Evolutionary conservation across 2,888 invertebrate species (phyloP).

Genomic region (Sarcophaga subvicina): DNA sequence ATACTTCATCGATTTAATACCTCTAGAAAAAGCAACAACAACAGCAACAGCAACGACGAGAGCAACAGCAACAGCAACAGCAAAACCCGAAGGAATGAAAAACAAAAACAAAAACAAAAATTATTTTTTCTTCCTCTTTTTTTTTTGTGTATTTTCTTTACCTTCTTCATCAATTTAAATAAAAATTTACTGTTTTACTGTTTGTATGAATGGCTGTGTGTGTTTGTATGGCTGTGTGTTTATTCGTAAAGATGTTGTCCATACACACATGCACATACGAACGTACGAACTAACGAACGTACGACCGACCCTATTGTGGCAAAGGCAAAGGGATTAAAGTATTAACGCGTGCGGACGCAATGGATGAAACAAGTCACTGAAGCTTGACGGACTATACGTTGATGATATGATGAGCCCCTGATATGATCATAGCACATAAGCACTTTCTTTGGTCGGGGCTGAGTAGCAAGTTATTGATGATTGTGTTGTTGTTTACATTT

Average conservation of each 20-base stretch:
- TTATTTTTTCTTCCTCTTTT: not conserved
- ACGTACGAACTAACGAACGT: no score
- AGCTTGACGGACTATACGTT: constrained; percentile 60
- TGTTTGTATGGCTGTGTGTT: not conserved
- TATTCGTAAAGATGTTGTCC: constrained; percentile 15
- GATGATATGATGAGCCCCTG: constrained; percentile 46
- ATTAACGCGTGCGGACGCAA: constrained; percentile 76
- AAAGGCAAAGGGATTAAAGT: constrained; percentile 76
- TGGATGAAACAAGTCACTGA: constrained; percentile 69
- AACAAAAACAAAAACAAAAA: not conserved
- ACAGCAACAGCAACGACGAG: no score
- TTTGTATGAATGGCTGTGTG: not conserved
- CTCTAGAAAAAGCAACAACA: constrained; percentile 49
- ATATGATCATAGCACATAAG: constrained; percentile 52
- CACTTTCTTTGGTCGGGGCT: constrained; percentile 47
- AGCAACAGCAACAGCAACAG: not conserved
- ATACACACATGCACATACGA: constrained; percentile 37
- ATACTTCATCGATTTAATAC: constrained; percentile 81
- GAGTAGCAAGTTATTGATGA: constrained; percentile 52
- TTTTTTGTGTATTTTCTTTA: not conserved
- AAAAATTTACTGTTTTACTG: not conserved
- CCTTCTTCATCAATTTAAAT: not conserved
- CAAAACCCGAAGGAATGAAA: not conserved
- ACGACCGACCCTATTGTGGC: not conserved
- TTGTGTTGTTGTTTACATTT: constrained; percentile 68